phyloP scores from a whole-genome alignment of 2,113 vertebrate genomes.

The Vulpes ferrilata region DNA sequence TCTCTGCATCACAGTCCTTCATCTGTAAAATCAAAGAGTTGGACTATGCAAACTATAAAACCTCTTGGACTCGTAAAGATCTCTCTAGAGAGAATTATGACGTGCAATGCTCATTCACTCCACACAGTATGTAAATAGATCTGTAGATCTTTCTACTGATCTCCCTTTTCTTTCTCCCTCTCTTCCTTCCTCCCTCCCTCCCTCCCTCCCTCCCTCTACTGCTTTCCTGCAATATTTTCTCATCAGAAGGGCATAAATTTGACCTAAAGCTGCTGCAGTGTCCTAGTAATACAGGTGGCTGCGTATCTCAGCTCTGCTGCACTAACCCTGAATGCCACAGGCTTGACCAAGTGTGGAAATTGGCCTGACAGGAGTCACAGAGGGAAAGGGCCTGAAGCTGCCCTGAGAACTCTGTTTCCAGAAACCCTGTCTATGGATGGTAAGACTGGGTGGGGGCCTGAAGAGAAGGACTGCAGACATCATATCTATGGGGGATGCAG shows the following conservation, averaged over 20 bases:
- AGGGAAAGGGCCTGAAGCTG: background rate
- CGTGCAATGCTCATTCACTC: background rate
- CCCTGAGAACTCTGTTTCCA: background rate
- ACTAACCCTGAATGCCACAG: background rate
- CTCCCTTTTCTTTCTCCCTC: background rate
- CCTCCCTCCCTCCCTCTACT: too few species aligned
- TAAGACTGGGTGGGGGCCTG: background rate
- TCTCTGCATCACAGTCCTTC: background rate
- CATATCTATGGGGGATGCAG: background rate
- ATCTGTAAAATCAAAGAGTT: background rate
- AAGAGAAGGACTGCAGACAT: too few species aligned
- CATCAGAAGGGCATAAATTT: background rate
- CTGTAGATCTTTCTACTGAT: background rate
- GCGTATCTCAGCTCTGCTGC: background rate
- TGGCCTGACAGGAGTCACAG: background rate
- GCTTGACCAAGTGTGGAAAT: background rate
- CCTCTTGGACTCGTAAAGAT: background rate
- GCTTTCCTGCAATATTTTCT: background rate
- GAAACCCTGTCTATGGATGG: background rate
- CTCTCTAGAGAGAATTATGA: background rate
- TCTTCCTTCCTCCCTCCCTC: too few species aligned
- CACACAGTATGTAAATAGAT: background rate
- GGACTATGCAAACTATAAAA: background rate
- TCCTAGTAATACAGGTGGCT: background rate
- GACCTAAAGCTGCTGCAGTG: background rate